Evolutionary conservation across 2,113 vertebrate genomes (phyloP), one percentile per base, ranked within the genome.

Genomic region (Pluvianellus socialis): DNA sequence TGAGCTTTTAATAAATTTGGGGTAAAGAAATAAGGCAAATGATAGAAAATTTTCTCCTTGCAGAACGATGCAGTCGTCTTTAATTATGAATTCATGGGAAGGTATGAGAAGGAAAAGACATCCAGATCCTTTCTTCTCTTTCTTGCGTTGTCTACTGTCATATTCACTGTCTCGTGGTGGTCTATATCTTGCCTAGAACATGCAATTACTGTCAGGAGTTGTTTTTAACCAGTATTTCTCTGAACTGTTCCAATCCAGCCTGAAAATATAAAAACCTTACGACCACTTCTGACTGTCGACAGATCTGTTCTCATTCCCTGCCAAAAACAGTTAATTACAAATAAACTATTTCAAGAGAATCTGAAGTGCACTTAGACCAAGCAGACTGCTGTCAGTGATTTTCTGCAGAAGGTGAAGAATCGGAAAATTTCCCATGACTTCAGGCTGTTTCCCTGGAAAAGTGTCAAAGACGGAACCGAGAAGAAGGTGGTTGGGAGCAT

Each of bases 401-500:
- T 55, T 90, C 82, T 75, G 40, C 86, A 93, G 49, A 92, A 90
- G 58, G 71, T 73, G 79, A 85, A 91, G 62, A 91, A 85, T 74
- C 59, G 2, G 65, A 94, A 88, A 61, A 58, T 73, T 92, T 93
- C 90, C 50, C 77, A 88, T 79, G 40, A 56, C 81, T 95, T 70
- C 81, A 90, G 74, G 87, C 80, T 90, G 62, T 85, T 94, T 93
- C 71, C 62, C 81, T 93, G 85, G 96, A 95, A 97, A 88, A 45
- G 30, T 79, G 82, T 92, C 86, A 88, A 92, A 94, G 79, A 56
- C 79, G 56, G 40, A 91, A 72, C 16, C 0, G 16, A 33, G 33
- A 61, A 92, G 70, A 87, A 66, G 76, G 85, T 87, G 53, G 55
- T 7, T 75, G 61, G 74, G 70, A 90, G 74, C 73, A 76, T 16